Evolutionary conservation across 2,113 vertebrate species (phyloP).

Genomic region (Lepus europaeus): DNA sequence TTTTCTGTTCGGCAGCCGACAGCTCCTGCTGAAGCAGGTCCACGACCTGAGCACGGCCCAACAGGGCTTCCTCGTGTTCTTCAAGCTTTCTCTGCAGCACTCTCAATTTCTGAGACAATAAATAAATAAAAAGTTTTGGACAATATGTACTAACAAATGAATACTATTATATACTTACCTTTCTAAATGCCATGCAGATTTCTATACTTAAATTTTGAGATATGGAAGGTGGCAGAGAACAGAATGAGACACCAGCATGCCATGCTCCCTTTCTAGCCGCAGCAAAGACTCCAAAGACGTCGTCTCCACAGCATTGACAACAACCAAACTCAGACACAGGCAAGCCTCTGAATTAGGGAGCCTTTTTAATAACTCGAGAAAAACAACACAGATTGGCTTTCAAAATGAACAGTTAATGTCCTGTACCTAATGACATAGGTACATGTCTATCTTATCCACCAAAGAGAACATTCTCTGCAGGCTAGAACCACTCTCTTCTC

Average conservation of each 20-base stretch:
- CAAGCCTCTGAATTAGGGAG: slow-evolving; percentile 41
- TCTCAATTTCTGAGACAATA: slow-evolving; percentile 86
- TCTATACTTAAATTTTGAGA: background rate
- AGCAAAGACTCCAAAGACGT: slow-evolving; percentile 46
- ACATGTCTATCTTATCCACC: slow-evolving; percentile 17
- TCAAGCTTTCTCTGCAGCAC: slow-evolving; percentile 90
- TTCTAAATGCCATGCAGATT: slow-evolving; percentile 18
- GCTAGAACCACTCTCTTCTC: slow-evolving; percentile 56
- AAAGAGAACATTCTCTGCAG: slow-evolving; percentile 54
- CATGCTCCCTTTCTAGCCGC: slow-evolving; percentile 33
- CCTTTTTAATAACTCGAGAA: slow-evolving; percentile 25
- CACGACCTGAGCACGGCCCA: slow-evolving; percentile 90
- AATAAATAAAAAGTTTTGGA: slow-evolving; percentile 45
- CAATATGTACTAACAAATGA: background rate
- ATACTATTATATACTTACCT: slow-evolving; percentile 2
- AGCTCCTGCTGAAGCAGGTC: slow-evolving; percentile 95
- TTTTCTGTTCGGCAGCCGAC: slow-evolving; percentile 90
- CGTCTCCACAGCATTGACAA: slow-evolving; percentile 39
- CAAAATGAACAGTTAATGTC: slow-evolving; percentile 34
- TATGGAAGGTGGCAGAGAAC: slow-evolving; percentile 11
- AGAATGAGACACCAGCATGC: slow-evolving; percentile 61
- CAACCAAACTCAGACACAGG: slow-evolving; percentile 26
- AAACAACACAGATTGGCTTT: background rate
- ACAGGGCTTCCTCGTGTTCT: slow-evolving; percentile 92
- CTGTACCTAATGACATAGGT: slow-evolving; percentile 50